Conservation (phyloP, 2,888 invertebrate genomes). For the Chymomyza caudatula region DNA sequence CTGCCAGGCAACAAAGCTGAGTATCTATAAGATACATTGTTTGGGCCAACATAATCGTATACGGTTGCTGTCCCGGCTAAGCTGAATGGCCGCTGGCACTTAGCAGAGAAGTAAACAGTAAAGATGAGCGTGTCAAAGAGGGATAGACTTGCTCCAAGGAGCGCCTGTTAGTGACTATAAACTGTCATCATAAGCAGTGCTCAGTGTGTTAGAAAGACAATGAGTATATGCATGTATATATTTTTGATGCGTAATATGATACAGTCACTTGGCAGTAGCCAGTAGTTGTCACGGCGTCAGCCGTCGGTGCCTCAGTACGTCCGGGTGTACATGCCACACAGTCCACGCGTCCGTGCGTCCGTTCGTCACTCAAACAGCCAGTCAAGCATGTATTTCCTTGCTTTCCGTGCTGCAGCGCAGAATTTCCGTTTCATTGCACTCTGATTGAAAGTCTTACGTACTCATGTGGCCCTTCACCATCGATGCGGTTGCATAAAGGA, state of each 20-base stretch:
- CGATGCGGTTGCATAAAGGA: neutral
- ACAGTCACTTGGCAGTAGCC: constrained; percentile 7
- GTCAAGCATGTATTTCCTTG: constrained; percentile 60
- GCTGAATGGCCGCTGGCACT: neutral
- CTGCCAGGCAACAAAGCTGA: neutral
- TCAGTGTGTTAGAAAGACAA: constrained; percentile 2
- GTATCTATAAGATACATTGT: neutral
- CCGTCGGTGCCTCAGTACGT: constrained; percentile 13
- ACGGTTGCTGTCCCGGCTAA: neutral
- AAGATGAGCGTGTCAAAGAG: neutral
- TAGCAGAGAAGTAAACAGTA: neutral
- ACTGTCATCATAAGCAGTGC: constrained; percentile 23
- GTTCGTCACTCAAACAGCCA: constrained; percentile 34
- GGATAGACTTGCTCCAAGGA: neutral
- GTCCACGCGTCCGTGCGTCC: constrained; percentile 10
- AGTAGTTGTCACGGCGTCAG: constrained; percentile 22
- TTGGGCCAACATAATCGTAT: neutral
- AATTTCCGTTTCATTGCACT: constrained; percentile 68
- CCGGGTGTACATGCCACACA: neutral
- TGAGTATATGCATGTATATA: too few relatives aligned
- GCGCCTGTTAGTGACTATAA: constrained; percentile 2
- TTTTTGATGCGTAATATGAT: neutral
- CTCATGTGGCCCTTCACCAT: constrained; percentile 34
- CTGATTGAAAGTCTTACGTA: constrained; percentile 68
- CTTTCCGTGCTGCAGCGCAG: constrained; percentile 66